Evolutionary conservation across 2,797 vertebrate species (phyloP).

Genomic region (Poecilia velifera): DNA sequence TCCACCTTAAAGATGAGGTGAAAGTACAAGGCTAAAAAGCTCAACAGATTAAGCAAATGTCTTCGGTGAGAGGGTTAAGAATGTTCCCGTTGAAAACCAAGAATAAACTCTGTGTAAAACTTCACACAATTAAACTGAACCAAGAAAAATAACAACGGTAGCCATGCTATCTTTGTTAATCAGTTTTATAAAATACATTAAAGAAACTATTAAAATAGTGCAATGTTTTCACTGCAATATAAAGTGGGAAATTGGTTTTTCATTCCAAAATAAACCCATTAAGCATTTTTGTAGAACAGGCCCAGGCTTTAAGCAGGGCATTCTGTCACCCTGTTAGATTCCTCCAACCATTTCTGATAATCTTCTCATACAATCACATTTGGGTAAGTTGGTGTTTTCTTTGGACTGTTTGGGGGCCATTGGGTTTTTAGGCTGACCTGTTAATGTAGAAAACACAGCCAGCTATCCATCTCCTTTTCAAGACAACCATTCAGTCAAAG

Average conservation of each 20-base stretch:
- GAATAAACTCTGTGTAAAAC: neutral
- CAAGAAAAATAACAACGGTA: neutral
- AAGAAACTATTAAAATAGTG: too few relatives aligned
- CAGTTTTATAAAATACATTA: neutral
- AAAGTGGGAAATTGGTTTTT: neutral
- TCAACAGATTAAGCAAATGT: conserved; percentile 17
- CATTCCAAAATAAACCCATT: neutral
- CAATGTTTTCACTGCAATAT: neutral
- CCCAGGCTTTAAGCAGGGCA: neutral
- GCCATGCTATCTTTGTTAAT: neutral
- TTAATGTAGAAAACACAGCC: neutral
- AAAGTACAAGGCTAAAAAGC: conserved; percentile 12
- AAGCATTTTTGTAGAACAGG: neutral
- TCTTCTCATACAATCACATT: neutral
- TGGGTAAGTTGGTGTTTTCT: neutral
- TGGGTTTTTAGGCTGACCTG: neutral
- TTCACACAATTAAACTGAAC: neutral
- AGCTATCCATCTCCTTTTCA: neutral
- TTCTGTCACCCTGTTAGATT: neutral
- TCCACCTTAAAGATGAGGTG: conserved; percentile 29
- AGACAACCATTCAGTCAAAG: neutral
- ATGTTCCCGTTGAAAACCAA: neutral
- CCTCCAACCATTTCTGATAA: neutral
- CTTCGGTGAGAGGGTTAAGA: conserved; percentile 16
- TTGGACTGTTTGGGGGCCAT: neutral